Base-by-base conservation (phyloP, 2,113 vertebrate genomes). In the Grammomys dolichurus region DNA sequence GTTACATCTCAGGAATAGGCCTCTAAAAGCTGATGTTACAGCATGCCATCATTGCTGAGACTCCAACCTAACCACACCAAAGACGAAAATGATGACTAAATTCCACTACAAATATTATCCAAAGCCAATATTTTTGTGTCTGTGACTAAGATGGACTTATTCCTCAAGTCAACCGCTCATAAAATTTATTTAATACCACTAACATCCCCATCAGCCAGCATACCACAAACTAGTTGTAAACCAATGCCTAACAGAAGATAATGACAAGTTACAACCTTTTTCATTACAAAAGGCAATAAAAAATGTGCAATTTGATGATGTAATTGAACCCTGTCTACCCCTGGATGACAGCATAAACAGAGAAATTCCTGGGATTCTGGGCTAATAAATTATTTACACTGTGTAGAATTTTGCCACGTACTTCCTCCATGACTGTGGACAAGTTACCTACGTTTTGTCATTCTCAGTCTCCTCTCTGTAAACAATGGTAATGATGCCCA, bases 381-480 rank as follows among this genome's bases (percentile, higher is more conserved):
- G 24, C 22, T 51, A 67, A 90, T 6, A 75, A 54, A 28, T 24
- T 3, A 12, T 22, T 46, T 22, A 46, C 51, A n/a, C 9, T 40
- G 31, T 14, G 43, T 1, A 58, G 89, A 81, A 51, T 54, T 84
- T 46, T 77, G 86, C 6, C 10, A 85, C 28, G 31, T 43, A 46
- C n/a, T n/a, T 31, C 8, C 69, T 73, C 28, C 20, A 1, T 13
- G 67, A 72, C 58, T 67, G 14, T 3, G 31, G 65, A 60, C 33
- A 87, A 63, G 80, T 81, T 77, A n/a, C 2, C 75, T 63, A 19
- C 63, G 87, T 80, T 72, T 40, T 92, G 73, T 90, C 19, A 17
- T 48, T 58, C 48, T 95, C 22, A 3, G 43, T 36, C 85, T 96
- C 40, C 72, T 95, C 80, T 87, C n/a, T 73, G 33, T 33, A 70